Evolutionary conservation across 2,113 vertebrate species (phyloP).

Genomic region (Sphyrna mokarran): DNA sequence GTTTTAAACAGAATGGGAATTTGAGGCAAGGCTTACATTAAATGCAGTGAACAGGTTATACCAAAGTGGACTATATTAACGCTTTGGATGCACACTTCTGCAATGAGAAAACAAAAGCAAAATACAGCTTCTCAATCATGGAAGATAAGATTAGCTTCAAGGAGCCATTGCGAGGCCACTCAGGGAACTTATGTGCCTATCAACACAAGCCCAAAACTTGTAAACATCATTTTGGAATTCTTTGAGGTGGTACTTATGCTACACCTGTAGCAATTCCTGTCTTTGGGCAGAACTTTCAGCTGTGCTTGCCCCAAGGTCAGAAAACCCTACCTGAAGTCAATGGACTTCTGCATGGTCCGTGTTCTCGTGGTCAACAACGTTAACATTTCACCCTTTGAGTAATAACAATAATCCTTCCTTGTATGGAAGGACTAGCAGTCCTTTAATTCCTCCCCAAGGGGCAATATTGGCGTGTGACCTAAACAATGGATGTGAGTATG

Average conservation of each 20-base stretch:
- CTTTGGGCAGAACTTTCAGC: not conserved
- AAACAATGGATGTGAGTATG: not conserved
- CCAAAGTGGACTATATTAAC: not conserved
- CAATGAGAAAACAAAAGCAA: not conserved
- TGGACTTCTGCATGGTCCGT: no score
- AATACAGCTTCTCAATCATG: not conserved
- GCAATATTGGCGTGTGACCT: not conserved
- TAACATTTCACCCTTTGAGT: not conserved
- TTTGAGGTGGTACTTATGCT: not conserved
- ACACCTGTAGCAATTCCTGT: not conserved
- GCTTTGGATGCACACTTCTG: not conserved
- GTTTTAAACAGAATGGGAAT: not conserved
- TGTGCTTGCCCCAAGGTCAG: no score
- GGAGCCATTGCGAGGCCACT: not conserved
- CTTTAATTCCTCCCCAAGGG: not conserved
- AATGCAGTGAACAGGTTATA: not conserved
- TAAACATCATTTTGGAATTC: not conserved
- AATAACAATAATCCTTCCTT: not conserved
- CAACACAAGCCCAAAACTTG: not conserved
- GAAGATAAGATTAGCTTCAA: not conserved
- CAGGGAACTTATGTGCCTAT: not conserved
- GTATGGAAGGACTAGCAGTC: not conserved
- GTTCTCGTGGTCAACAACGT: no score
- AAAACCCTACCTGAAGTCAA: no score
- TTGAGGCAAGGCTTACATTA: not conserved